These are phyloP conservation scores for Agelas oroides DNA, from an alignment of 37 sponge, comb jelly and placozoan species.

Conservation along the genomic window DNA sequence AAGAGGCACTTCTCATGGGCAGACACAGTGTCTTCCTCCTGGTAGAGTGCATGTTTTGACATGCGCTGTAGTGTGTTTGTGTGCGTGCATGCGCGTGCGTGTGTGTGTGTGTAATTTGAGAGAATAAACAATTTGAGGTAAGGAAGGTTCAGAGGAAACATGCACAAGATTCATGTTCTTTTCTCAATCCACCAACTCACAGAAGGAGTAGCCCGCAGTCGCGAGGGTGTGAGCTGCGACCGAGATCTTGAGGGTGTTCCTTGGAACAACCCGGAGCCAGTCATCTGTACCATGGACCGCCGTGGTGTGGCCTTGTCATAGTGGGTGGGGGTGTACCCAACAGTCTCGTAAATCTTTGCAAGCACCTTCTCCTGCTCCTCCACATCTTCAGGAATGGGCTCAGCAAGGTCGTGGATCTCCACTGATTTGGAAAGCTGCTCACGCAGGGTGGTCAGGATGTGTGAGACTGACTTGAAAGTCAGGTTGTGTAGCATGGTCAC, in stretches of 20 bases:
- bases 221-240: conserved; percentile 19
- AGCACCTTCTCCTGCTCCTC: conserved; percentile 31
- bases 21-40: conserved; percentile 28
- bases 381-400: conserved; percentile 46
- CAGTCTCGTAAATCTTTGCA: conserved; percentile 43
- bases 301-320: conserved; percentile 21
- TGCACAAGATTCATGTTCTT: too few species aligned
- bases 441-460: conserved; percentile 66
- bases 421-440: conserved; percentile 42
- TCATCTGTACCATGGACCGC: neutral
- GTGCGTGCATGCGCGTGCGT: too few species aligned
- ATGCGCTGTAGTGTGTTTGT: neutral
- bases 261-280: conserved; percentile 12
- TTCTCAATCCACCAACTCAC: neutral
- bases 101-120: too few species aligned
- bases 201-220: neutral
- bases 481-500: conserved; percentile 87
- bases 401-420: conserved; percentile 59
- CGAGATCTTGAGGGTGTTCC: neutral
- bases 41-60: neutral
- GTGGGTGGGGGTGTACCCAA: conserved; percentile 49
- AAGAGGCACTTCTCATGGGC: conserved; percentile 65
- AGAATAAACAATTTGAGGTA: too few species aligned
- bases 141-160: too few species aligned
- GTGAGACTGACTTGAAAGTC: conserved; percentile 59